Conservation (phyloP, 2,797 vertebrate species). For the Enteromius fasciolatus region DNA sequence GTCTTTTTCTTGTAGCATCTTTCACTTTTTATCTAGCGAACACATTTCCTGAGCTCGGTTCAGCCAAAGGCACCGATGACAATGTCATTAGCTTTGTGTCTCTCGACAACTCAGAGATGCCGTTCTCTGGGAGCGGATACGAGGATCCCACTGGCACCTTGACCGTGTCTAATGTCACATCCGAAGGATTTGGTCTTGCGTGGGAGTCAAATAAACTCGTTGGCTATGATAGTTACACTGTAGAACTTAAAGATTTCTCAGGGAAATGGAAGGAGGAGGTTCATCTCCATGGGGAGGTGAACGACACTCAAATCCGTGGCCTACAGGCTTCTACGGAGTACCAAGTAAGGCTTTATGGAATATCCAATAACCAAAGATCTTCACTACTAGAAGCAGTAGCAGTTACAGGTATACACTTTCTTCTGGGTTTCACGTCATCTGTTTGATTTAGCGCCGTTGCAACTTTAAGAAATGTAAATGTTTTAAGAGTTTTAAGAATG, state of each 20-base stretch:
- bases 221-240: conserved; percentile 67
- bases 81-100: conserved; percentile 73
- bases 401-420: conserved; percentile 75
- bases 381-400: conserved; percentile 72
- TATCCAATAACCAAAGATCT: conserved; percentile 70
- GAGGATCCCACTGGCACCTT: conserved; percentile 63
- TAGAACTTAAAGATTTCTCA: conserved; percentile 71
- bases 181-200: conserved; percentile 71
- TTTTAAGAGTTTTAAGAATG: background rate
- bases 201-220: conserved; percentile 64
- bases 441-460: background rate
- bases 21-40: conserved; percentile 78
- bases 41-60: conserved; percentile 67
- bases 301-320: conserved; percentile 66
- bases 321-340: conserved; percentile 72
- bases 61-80: conserved; percentile 67
- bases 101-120: conserved; percentile 67
- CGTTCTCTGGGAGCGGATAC: conserved; percentile 62
- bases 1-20: conserved; percentile 70
- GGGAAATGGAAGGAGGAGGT: conserved; percentile 63
- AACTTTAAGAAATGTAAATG: background rate
- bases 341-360: conserved; percentile 74
- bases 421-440: conserved; percentile 53
- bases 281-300: conserved; percentile 68
- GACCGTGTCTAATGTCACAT: conserved; percentile 65